Percentiles rank a stretch among this genome's conserved stretches.
These are phyloP conservation scores for Crossocerus cetratus DNA, from an alignment of 2,888 invertebrate genomes.

Conservation along the genomic window DNA sequence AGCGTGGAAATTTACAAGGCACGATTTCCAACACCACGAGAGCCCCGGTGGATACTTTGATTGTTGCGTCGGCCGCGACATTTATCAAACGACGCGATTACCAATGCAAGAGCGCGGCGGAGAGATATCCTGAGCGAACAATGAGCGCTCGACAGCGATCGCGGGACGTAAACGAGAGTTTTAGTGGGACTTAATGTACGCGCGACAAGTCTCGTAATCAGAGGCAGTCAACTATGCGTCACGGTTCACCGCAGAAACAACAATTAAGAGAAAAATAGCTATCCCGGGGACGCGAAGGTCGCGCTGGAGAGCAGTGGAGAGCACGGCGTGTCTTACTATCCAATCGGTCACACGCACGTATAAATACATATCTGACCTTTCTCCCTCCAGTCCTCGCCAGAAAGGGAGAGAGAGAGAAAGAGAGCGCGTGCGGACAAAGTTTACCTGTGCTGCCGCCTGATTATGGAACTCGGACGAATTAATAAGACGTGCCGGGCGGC, in stretches of 20 bases:
- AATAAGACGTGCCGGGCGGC: not conserved
- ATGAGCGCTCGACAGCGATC: too few species aligned
- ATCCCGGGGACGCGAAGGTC: constrained; percentile 46
- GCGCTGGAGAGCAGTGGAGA: constrained; percentile 7
- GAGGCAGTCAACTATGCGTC: constrained; percentile 37
- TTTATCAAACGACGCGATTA: too few species aligned
- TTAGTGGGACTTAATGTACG: constrained; percentile 21
- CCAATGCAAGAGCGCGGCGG: too few species aligned
- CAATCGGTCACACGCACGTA: constrained; percentile 28
- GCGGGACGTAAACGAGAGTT: constrained; percentile 1
- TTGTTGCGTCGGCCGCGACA: too few species aligned
- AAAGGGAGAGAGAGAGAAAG: not conserved
- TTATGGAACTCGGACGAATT: not conserved
- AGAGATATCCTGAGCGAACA: too few species aligned
- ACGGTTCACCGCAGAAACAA: constrained; percentile 45
- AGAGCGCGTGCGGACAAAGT: not conserved
- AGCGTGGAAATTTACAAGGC: too few species aligned
- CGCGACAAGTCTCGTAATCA: constrained; percentile 3
- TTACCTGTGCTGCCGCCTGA: not conserved
- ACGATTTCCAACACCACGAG: too few species aligned
- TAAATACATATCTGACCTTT: constrained; percentile 26
- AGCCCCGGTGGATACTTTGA: too few species aligned
- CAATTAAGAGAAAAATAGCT: constrained; percentile 44
- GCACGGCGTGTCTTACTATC: constrained; percentile 30
- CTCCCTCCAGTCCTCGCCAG: not conserved